Conservation (phyloP, 2,113 vertebrate genomes). For the Columba livia region DNA sequence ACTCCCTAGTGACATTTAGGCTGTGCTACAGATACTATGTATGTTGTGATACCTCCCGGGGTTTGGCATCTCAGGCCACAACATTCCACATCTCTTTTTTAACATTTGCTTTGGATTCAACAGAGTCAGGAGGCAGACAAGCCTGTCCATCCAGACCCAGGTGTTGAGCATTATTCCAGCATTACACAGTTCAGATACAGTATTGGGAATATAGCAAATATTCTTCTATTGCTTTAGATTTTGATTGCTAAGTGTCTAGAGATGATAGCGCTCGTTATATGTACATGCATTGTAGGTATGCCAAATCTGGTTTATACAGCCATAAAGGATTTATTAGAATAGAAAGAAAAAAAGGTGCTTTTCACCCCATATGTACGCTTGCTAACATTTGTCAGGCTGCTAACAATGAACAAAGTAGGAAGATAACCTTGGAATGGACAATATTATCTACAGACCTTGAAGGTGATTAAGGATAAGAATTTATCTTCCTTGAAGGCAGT, state of each 20-base stretch:
- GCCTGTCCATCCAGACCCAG: background rate
- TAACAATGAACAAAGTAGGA: background rate
- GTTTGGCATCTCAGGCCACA: background rate
- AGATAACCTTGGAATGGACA: background rate
- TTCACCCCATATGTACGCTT: background rate
- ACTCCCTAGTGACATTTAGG: background rate
- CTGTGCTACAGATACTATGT: background rate
- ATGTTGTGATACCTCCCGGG: background rate
- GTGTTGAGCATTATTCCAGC: rapidly evolving
- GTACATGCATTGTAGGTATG: background rate
- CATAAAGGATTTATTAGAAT: background rate
- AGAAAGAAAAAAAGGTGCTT: background rate
- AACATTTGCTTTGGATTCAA: background rate
- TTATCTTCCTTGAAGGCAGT: background rate
- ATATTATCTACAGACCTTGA: background rate
- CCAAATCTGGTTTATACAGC: background rate
- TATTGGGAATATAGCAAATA: background rate
- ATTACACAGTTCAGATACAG: background rate
- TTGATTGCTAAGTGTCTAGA: background rate
- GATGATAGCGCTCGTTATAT: rapidly evolving
- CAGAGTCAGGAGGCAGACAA: background rate
- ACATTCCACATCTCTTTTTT: background rate
- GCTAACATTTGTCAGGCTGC: background rate
- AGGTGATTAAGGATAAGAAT: background rate
- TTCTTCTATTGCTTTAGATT: background rate